phyloP scores from a whole-genome alignment of 2,797 vertebrate species.

The Meda fulgida region DNA sequence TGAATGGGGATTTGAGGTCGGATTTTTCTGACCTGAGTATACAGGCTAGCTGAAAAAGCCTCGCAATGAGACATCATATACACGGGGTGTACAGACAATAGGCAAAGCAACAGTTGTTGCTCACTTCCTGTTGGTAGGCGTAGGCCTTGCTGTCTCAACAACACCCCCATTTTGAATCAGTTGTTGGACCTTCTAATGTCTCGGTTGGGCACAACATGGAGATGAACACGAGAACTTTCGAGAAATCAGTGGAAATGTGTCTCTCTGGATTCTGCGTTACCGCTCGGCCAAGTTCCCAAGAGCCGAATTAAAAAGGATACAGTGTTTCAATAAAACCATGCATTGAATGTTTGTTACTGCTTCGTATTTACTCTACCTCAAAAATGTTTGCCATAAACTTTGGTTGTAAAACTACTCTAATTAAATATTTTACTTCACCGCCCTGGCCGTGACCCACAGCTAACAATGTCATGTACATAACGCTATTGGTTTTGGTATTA shows the following conservation, averaged over 20 bases:
- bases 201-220: slow-evolving; percentile 9
- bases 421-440: slow-evolving; percentile 19
- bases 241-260: not conserved
- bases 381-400: slow-evolving; percentile 27
- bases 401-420: slow-evolving; percentile 23
- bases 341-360: slow-evolving; percentile 15
- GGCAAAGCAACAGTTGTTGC: slow-evolving; percentile 63
- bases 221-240: not conserved
- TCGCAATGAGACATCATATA: not conserved
- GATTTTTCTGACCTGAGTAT: not conserved
- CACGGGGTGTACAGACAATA: slow-evolving; percentile 31
- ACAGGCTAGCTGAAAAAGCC: not conserved
- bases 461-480: not conserved
- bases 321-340: slow-evolving; percentile 29
- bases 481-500: not conserved
- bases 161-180: slow-evolving; percentile 59
- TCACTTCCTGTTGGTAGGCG: slow-evolving; percentile 61
- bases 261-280: not conserved
- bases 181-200: slow-evolving; percentile 47
- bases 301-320: not conserved
- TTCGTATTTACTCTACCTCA: slow-evolving; percentile 20
- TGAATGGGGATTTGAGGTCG: slow-evolving; percentile 9
- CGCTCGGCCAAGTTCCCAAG: not conserved
- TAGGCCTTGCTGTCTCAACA: slow-evolving; percentile 54
- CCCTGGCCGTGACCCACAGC: not conserved